phyloP scores from a whole-genome alignment of 1,140 invertebrate species.

The Daktulosphaira vitifoliae region DNA sequence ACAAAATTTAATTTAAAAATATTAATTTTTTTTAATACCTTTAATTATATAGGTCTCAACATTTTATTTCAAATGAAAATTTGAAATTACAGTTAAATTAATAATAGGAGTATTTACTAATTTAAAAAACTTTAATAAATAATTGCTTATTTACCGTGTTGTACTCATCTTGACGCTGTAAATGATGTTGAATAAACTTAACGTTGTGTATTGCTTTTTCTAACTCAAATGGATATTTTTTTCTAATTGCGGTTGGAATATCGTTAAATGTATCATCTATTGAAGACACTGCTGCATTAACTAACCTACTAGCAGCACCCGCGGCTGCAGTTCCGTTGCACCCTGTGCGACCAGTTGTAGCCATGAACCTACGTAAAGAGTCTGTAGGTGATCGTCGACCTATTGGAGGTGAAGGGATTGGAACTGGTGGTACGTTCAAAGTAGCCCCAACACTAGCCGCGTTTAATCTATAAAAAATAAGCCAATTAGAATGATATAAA shows the following conservation, averaged over 20 bases:
- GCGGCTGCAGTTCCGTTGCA: conserved; percentile 56
- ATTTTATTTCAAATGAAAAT: too few relatives aligned
- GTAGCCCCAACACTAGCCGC: conserved; percentile 19
- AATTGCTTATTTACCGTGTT: conserved; percentile 85
- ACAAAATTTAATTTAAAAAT: too few relatives aligned
- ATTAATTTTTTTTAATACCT: too few relatives aligned
- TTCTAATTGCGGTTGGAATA: conserved; percentile 53
- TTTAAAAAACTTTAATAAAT: too few relatives aligned
- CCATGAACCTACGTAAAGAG: conserved; percentile 54
- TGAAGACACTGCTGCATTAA: conserved; percentile 48
- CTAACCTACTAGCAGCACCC: conserved; percentile 11
- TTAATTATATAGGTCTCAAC: too few relatives aligned
- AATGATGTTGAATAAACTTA: conserved; percentile 90
- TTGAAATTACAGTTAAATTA: too few relatives aligned
- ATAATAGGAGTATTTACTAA: too few relatives aligned
- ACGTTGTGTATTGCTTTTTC: conserved; percentile 90
- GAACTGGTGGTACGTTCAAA: conserved; percentile 4
- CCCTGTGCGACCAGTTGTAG: conserved; percentile 42
- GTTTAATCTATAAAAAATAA: conserved; percentile 1
- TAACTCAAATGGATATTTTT: conserved; percentile 83
- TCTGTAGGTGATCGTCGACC: conserved; percentile 65
- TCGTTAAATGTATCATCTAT: conserved; percentile 72
- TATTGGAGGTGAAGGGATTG: conserved; percentile 44
- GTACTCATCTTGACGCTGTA: conserved; percentile 85
- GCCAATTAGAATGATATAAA: too few relatives aligned